Percentiles rank a stretch among this genome's conserved stretches.
These are phyloP conservation scores for Meandrina meandrites DNA, from an alignment of 92 coral and sea anemone genomes.

Conservation along the genomic window DNA sequence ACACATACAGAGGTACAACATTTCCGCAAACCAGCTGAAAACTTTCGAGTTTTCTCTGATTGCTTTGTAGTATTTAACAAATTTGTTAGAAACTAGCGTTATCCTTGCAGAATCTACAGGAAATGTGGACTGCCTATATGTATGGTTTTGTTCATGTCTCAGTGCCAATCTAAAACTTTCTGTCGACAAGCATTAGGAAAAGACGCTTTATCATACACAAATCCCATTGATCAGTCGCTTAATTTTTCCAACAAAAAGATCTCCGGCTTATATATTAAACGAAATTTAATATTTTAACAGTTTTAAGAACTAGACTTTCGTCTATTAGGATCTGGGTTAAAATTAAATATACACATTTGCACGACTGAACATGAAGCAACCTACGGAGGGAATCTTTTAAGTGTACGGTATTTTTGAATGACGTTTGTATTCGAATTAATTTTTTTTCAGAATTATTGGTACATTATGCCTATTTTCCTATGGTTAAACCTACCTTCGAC, in stretches of 20 bases:
- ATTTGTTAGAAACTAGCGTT: neutral
- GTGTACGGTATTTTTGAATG: neutral
- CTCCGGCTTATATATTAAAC: no score
- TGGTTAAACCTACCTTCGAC: slow-evolving; percentile 10
- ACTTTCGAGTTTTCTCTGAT: neutral
- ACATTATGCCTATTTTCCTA: no score
- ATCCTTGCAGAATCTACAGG: neutral
- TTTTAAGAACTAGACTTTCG: no score
- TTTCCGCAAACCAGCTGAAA: neutral
- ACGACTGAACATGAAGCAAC: neutral
- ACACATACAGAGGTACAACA: neutral
- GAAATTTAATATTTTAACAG: no score
- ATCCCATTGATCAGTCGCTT: neutral
- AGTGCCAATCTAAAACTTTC: neutral
- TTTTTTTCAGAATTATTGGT: neutral
- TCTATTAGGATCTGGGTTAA: no score
- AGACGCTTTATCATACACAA: neutral
- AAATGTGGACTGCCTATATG: neutral
- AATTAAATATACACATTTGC: no score
- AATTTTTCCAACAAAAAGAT: no score
- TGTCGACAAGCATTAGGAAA: neutral
- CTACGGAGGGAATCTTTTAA: neutral
- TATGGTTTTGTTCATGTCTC: neutral
- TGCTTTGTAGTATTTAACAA: neutral
- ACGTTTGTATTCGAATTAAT: neutral